Base-by-base conservation (phyloP, 1,140 invertebrate species). In the Meloidogyne hapla region DNA sequence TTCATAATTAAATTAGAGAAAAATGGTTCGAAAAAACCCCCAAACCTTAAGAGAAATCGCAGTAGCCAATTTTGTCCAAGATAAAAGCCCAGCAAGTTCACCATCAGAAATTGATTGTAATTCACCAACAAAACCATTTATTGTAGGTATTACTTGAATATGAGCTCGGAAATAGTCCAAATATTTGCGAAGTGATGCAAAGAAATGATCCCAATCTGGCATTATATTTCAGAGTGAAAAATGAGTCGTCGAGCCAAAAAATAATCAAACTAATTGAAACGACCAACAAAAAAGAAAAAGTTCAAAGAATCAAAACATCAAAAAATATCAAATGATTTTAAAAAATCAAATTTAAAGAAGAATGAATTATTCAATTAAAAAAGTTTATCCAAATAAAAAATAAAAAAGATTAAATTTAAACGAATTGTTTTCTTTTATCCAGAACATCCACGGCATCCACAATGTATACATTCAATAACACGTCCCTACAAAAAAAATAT, bases 391-490 rank as follows among this genome's bases (percentile, higher is more conserved):
- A 23, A 6, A 21, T 0, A 42, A 63, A 23, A 67, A 67, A 23
- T 9, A 67, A 67, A n/a, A 21, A 38, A 33, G n/a, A 21, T 25
- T 8, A 63, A 23, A 26, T 9, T 9, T 6, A 21, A 63, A 8
- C 25, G 25, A 63, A 26, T 4, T 69, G 9, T 75, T 61, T 26
- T 9, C 40, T n/a, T 18, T 85, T 65, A 85, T n/a, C 85, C 85
- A 5, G 85, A 87, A 68, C 86, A 86, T 26, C 85, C 85, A 28
- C 85, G 74, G 65, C 85, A 86, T 69, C 85, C 85, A 65, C 85
- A 87, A 73, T 87, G 86, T 56, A 86, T 81, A 74, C 86, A 86
- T 78, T 86, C 85, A 71, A 87, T 87, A n/a, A 86, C 85, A 25
- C 85, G 79, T 18, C 79, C 83, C 70, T 79, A 18, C 9, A 61